These are phyloP conservation scores for Azemiops feae DNA, from an alignment of 2,113 vertebrate genomes.

Conservation along the genomic window DNA sequence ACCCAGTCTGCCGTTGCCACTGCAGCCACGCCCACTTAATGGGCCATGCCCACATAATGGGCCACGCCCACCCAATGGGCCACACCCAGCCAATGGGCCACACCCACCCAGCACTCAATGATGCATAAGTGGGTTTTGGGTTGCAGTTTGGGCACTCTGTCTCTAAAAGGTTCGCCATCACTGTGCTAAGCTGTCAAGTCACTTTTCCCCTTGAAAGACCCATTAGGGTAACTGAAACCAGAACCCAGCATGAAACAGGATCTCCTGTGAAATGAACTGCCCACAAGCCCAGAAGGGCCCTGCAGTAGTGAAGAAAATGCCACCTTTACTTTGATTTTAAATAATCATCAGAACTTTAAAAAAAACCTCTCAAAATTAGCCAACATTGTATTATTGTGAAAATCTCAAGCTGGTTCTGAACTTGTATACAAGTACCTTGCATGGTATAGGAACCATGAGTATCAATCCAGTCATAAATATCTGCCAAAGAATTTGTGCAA, in stretches of 20 bases:
- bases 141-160: no score
- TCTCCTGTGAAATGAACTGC: background rate
- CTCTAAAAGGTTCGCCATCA: no score
- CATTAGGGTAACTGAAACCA: background rate
- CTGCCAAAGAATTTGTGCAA: background rate
- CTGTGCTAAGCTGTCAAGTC: background rate
- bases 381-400: background rate
- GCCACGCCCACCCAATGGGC: no score
- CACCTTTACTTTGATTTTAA: background rate
- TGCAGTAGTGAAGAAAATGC: background rate
- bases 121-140: no score
- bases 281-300: background rate
- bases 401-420: background rate
- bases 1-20: no score
- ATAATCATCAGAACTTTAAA: background rate
- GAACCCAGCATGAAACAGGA: background rate
- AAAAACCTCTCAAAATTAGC: background rate
- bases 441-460: background rate
- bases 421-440: background rate
- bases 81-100: no score
- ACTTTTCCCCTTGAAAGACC: background rate
- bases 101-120: no score
- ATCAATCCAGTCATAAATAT: background rate
- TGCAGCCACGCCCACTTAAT: no score
- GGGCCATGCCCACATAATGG: no score